Conservation (phyloP, 2,888 invertebrate species). For the Eristalinus sepulchralis region DNA sequence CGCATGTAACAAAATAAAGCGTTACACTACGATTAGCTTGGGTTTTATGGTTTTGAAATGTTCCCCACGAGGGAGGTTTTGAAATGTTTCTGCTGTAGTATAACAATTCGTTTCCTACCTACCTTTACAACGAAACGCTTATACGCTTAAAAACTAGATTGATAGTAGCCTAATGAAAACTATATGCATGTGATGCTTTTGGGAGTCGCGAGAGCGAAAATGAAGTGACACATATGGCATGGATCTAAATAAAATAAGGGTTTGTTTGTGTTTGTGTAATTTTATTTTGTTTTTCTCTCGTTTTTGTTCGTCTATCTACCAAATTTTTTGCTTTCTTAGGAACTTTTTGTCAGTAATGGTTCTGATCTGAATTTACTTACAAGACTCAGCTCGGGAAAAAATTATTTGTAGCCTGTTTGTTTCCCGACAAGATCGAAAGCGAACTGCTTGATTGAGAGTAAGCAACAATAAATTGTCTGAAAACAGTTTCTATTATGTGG, state of each 20-base stretch:
- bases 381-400: no score
- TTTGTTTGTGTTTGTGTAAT: not conserved
- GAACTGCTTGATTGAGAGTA: no score
- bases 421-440: no score
- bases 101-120: not conserved
- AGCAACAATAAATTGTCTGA: no score
- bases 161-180: not conserved
- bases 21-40: not conserved
- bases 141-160: not conserved
- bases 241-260: not conserved
- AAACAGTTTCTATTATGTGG: no score
- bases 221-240: slow-evolving; percentile 5
- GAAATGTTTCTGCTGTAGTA: not conserved
- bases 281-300: not conserved
- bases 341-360: not conserved
- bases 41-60: not conserved
- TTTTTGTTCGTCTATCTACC: not conserved
- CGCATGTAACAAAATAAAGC: slow-evolving; percentile 24
- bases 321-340: not conserved
- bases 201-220: not conserved
- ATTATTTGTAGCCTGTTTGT: no score
- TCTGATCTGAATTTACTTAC: no score
- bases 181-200: not conserved
- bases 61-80: not conserved
- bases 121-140: not conserved